Evolutionary conservation across 2,113 vertebrate species (phyloP), one percentile per base, ranked within the genome.

Genomic region (Actenoides hombroni): DNA sequence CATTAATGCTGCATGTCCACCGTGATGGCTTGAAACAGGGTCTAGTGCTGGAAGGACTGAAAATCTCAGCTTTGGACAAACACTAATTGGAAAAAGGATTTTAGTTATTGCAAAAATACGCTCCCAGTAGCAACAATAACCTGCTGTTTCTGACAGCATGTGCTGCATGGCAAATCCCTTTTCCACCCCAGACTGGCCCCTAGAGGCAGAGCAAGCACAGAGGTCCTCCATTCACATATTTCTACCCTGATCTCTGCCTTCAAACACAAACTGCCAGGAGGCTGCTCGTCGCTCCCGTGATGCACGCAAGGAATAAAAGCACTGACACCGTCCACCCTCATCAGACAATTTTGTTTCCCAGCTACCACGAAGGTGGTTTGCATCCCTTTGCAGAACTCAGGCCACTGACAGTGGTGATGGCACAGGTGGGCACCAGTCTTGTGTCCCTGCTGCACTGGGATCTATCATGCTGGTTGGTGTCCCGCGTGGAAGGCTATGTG

Each of bases 281-380:
- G 37, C 68, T 44, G 29, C 9, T 8, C 64, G n/a, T 16, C 0
- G 4, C 31, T 24, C 0, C 3, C 29, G 60, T 13, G 69, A 63
- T n/a, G 42, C 29, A 26, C 1, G 13, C 9, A 6, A 20, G 7
- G 19, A 49, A n/a, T 37, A 59, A 39, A 79, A 84, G 56, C 67
- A 67, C 33, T 16, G 33, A 69, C 42, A 31, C 26, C 29, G 8
- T 33, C n/a, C 54, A 78, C 19, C 48, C 31, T 42, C 64, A 35
- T 13, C 57, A 40, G n/a, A 24, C 29, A 24, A 49, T 61, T 60
- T 21, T 57, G 46, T 78, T 57, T 79, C 60, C 49, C 79, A 83
- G 78, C 33, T 28, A n/a, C 28, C 28, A 28, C 0, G 10, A 87
- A 61, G 59, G 61, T 0, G 3, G 16, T 63, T 79, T 48, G 64